Base-by-base conservation (phyloP, 1,140 invertebrate genomes). In the Drosophila nannoptera region DNA sequence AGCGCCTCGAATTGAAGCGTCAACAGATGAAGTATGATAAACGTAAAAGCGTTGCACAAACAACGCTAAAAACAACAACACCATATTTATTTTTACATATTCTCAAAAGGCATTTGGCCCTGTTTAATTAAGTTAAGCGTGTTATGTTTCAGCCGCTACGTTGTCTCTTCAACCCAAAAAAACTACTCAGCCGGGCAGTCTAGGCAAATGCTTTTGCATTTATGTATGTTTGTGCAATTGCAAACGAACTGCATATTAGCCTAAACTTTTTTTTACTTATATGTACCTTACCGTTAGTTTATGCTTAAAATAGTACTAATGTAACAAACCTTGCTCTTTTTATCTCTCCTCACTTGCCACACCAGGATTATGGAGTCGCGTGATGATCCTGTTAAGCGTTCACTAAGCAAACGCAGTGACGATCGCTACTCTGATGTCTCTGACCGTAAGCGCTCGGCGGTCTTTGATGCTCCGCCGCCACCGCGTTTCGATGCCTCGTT, bases 1-100 rank as follows among this genome's bases (percentile, higher is more conserved):
- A 97, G 76, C 92, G 94, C 74, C 91, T 96, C 69, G 96, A 97
- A 82, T 87, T 96, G 40, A 94, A 96, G 86, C 91, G 95, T 42
- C 94, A 94, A 74, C 93, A 95, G 76, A 90, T 94, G 90, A 92
- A 92, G 91, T 92, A 89, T 84, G 78, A 54, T 76, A 73, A 81
- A 69, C 69, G 53, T 66, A 78, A 83, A 69, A 54, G 71, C 61
- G 67, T 74, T 68, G 65, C 58, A 73, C 58, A 68, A 53, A 59
- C 59, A 73, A 73, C 53, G 70, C 38, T 69, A 64, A 69, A 64
- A 61, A 36, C 61, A 73, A 77, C 77, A 73, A 55, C 77, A 86
- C 71, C 64, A 70, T 76, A 87, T 76, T 69, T 82, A 67, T 61
- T 76, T 64, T 74, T 59, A 55, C 58, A 59, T 82, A 72, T 73